Evolutionary conservation across 2,888 invertebrate genomes (phyloP), one percentile per base, ranked within the genome.

Genomic region (Andrena trimmerana): DNA sequence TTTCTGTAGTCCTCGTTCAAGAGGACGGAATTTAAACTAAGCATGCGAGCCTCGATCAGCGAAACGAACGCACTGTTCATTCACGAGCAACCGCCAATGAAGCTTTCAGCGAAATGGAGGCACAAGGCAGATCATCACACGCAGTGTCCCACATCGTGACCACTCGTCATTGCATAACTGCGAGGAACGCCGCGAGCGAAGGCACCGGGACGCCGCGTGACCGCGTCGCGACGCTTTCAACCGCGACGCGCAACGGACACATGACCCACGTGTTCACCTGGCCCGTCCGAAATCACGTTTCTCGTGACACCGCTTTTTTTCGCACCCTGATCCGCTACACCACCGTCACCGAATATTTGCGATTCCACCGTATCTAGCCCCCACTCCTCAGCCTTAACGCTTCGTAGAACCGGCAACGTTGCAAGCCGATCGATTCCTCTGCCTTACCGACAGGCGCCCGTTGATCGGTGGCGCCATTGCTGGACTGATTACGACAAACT

Each of bases 401-500:
- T 10, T 29, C 29, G 33, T 52, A 73, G 59, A 85, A 54, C 16
- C 63, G 86, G 83, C 87, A 88, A 88, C 88, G 74, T 62, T 67
- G 88, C 85, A 59, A 7, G 6, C 31, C 4, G 68, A 90, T 90
- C 85, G 90, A 88, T 90, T 83, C 57, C 71, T 73, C 86, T 91
- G 70, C 81, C 74, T 88, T 90, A 89, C 70, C 91, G 88, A 63
- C 85, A 0, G 10, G 0, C 0, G 7, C 1, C 8, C 20, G 2
- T 27, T 31, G 70, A 57, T 54, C 24, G 74, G 87, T 90, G 89
- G 88, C 85, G 86, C 88, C 87, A 69, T 63, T 0, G 2, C 2
- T 27, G 48, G 27, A 1, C 2, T 4, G 3, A 31, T 5, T 16
- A 4, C 42, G 42, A 16, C 42, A 42, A 42, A 4, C 42, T 16